These are phyloP conservation scores for Hyposoter dolosus DNA, from an alignment of 2,888 invertebrate species.

Conservation along the genomic window DNA sequence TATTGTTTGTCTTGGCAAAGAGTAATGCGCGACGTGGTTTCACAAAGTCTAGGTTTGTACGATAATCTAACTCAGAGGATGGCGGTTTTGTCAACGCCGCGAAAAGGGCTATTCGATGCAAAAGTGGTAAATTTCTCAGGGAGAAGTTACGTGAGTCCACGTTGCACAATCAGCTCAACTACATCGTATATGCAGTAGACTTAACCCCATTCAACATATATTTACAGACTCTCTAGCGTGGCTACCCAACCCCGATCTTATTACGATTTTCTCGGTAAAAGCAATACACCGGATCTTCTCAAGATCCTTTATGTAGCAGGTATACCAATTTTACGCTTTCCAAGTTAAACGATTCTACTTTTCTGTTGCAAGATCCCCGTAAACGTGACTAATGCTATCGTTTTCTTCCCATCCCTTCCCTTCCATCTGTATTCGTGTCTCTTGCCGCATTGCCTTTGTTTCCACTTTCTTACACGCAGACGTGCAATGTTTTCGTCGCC, in stretches of 20 bases:
- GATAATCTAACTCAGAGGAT: slow-evolving; percentile 9
- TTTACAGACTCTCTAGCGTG: slow-evolving; percentile 1
- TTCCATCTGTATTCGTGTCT: background rate
- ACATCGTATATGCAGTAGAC: slow-evolving; percentile 15
- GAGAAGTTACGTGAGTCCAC: slow-evolving; percentile 52
- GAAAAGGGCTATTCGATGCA: slow-evolving; percentile 42
- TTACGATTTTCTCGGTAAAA: slow-evolving; percentile 60
- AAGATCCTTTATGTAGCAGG: slow-evolving; percentile 15
- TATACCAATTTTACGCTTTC: slow-evolving; percentile 62
- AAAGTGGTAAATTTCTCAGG: slow-evolving; percentile 60
- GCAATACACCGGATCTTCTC: slow-evolving; percentile 37
- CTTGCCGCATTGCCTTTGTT: background rate
- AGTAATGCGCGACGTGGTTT: slow-evolving; percentile 39
- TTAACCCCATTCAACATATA: slow-evolving; percentile 26
- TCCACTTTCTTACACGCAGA: slow-evolving; percentile 34
- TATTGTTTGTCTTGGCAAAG: slow-evolving; percentile 57
- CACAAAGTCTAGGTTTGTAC: slow-evolving; percentile 21
- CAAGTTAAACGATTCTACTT: slow-evolving; percentile 64
- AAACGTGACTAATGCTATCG: slow-evolving; percentile 73
- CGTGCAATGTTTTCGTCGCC: slow-evolving; percentile 65
- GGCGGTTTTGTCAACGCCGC: slow-evolving; percentile 26
- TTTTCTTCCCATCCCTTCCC: slow-evolving; percentile 31
- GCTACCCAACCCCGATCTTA: slow-evolving; percentile 48
- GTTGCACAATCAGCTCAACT: slow-evolving; percentile 51
- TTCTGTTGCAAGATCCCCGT: slow-evolving; percentile 60